Conservation (phyloP, 2,797 vertebrate species). For the Geotrypetes seraphini region DNA sequence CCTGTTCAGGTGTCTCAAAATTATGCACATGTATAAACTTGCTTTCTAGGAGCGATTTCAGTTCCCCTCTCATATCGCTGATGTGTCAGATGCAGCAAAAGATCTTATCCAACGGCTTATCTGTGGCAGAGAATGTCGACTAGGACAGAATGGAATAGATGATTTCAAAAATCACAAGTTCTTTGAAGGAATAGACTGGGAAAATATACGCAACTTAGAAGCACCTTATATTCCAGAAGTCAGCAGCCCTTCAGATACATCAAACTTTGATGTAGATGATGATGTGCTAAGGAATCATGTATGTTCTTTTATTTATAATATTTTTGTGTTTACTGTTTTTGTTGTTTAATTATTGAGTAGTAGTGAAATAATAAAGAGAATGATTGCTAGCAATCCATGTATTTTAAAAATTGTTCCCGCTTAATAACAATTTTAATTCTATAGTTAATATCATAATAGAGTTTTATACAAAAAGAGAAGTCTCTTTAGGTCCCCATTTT, state of each 20-base stretch:
- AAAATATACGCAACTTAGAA: slow-evolving; percentile 77
- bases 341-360: background rate
- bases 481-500: background rate
- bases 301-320: slow-evolving; percentile 36
- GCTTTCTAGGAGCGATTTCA: slow-evolving; percentile 81
- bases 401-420: too few species aligned
- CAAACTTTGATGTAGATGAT: slow-evolving; percentile 94
- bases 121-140: slow-evolving; percentile 76
- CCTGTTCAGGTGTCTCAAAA: background rate
- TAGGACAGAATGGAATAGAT: slow-evolving; percentile 82
- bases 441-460: too few species aligned
- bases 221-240: slow-evolving; percentile 94
- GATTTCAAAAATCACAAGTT: slow-evolving; percentile 87
- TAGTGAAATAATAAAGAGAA: background rate
- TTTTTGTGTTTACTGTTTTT: background rate
- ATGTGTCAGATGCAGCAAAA: slow-evolving; percentile 87
- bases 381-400: too few species aligned
- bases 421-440: too few species aligned
- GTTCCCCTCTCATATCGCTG: slow-evolving; percentile 80
- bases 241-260: slow-evolving; percentile 93
- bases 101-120: slow-evolving; percentile 90
- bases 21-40: too few species aligned
- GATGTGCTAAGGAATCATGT: slow-evolving; percentile 87
- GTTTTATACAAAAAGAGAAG: too few species aligned
- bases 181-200: slow-evolving; percentile 85